Evolutionary conservation across 2,888 invertebrate species (phyloP).

Genomic region (Lepetodrilus schrolli): DNA sequence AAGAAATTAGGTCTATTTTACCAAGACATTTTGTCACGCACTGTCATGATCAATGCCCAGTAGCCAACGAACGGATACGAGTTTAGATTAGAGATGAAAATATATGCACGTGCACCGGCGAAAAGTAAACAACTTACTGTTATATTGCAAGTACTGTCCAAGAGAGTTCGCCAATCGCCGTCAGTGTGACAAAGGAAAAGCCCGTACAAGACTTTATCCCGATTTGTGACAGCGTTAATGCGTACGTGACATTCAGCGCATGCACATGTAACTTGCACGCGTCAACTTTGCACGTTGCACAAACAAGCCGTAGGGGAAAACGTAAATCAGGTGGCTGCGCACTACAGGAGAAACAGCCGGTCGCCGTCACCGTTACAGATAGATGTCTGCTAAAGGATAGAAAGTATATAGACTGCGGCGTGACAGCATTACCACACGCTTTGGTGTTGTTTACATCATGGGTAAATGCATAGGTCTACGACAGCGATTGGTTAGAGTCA

Average conservation of each 20-base stretch:
- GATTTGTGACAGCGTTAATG: neutral
- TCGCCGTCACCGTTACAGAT: too few species aligned
- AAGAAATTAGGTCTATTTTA: too few species aligned
- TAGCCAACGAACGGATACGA: too few species aligned
- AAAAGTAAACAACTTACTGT: neutral
- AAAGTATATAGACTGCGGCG: neutral
- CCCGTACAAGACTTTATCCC: neutral
- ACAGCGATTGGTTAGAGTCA: neutral
- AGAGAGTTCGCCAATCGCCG: neutral
- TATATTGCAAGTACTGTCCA: neutral
- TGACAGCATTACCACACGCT: neutral
- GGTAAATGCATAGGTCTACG: neutral
- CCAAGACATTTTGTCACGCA: too few species aligned
- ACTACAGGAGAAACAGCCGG: too few species aligned
- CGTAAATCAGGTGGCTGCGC: too few species aligned
- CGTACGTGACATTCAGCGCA: constrained; percentile 11
- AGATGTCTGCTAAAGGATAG: too few species aligned
- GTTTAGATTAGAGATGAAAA: neutral
- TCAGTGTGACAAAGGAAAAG: constrained; percentile 8
- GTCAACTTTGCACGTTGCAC: neutral
- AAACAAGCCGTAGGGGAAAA: neutral
- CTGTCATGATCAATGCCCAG: too few species aligned
- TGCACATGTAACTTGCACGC: neutral
- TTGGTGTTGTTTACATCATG: constrained; percentile 15
- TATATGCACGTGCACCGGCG: neutral